These are phyloP conservation scores for Carettochelys insculpta DNA, from an alignment of 2,113 vertebrate genomes.

Conservation along the genomic window DNA sequence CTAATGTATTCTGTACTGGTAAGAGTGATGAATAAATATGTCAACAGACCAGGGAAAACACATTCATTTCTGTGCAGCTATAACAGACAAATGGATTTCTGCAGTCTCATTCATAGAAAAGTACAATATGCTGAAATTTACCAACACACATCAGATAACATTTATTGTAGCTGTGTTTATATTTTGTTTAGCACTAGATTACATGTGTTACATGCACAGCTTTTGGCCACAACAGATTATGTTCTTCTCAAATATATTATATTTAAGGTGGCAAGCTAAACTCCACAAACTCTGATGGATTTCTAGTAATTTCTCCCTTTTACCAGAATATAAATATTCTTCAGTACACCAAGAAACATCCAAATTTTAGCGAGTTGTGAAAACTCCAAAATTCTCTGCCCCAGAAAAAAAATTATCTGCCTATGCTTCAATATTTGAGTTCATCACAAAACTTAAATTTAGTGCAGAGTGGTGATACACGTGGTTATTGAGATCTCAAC, in stretches of 20 bases:
- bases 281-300: not conserved
- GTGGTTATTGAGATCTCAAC: not conserved
- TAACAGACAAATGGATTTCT: not conserved
- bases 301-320: not conserved
- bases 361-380: not conserved
- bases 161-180: not conserved
- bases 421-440: not conserved
- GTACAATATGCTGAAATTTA: constrained; percentile 31
- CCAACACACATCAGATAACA: not conserved
- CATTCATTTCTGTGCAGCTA: constrained; percentile 10
- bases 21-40: not conserved
- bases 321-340: not conserved
- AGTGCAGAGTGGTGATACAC: not conserved
- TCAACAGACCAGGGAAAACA: constrained; percentile 27
- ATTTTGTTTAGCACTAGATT: constrained; percentile 1
- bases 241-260: not conserved
- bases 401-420: not conserved
- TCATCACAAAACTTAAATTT: not conserved
- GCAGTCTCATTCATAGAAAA: not conserved
- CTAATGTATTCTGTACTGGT: not conserved
- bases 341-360: not conserved
- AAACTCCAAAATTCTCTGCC: not conserved
- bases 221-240: not conserved
- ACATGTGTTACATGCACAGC: not conserved
- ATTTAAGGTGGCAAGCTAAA: not conserved